Evolutionary conservation across 1,140 invertebrate species (phyloP).

Genomic region (Bombus superbus): DNA sequence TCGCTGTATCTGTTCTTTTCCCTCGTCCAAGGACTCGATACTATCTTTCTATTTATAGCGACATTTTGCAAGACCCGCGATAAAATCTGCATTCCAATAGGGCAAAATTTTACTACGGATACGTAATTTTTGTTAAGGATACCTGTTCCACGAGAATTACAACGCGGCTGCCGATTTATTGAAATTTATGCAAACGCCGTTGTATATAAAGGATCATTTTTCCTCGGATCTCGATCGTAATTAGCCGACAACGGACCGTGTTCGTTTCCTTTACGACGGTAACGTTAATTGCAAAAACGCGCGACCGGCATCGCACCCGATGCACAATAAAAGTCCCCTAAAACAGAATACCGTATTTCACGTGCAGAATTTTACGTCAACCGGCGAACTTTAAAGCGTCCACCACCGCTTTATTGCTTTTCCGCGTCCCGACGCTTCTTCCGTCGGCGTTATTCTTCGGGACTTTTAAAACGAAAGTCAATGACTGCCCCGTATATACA

Average conservation of each 20-base stretch:
- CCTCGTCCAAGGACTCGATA: too few species aligned
- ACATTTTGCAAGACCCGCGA: too few species aligned
- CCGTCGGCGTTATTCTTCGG: slow-evolving; percentile 16
- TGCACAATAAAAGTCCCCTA: slow-evolving; percentile 12
- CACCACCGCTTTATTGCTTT: slow-evolving; percentile 11
- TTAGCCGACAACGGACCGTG: slow-evolving; percentile 8
- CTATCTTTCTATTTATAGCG: too few species aligned
- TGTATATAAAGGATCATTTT: not conserved
- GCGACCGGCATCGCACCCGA: not conserved
- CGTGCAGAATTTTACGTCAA: not conserved
- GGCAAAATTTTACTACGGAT: not conserved
- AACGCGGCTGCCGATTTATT: not conserved
- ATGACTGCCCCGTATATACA: slow-evolving; percentile 5
- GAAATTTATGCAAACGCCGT: not conserved
- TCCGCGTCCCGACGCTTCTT: not conserved
- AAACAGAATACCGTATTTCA: slow-evolving; percentile 20
- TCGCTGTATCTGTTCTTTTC: too few species aligned
- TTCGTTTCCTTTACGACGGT: slow-evolving; percentile 11
- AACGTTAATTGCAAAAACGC: slow-evolving; percentile 21
- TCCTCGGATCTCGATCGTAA: slow-evolving; percentile 6
- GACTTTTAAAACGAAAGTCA: slow-evolving; percentile 31
- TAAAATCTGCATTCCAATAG: too few species aligned
- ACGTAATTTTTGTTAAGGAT: not conserved
- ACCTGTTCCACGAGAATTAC: not conserved
- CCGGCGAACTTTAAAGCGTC: not conserved